Base-by-base conservation (phyloP, 2,113 vertebrate species). In the Corythaeola cristata region DNA sequence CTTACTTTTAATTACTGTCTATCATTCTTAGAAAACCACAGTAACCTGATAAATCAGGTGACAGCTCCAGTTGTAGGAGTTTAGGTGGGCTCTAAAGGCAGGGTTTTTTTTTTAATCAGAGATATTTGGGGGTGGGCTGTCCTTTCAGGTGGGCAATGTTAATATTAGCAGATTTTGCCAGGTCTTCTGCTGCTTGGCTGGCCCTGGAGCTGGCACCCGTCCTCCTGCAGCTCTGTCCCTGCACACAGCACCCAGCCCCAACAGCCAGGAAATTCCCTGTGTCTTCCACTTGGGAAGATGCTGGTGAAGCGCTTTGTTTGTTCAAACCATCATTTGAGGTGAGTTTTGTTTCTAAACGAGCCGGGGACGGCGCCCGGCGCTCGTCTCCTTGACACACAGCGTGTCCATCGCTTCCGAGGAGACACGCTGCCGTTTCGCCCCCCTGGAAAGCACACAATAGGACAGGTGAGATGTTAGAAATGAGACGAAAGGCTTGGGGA, bases 1-100 rank as follows among this genome's bases (percentile, higher is more conserved):
- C 98, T 99, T 98, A 98, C 98, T 99, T 99, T 99, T 99, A 99
- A 99, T 99, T 99, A 99, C 98, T 99, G 99, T 99, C 99, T 98
- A 99, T 99, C 99, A 99, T 98, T 99, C 98, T 98, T 79, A 90
- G 97, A 93, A 95, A 96, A 96, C 95, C 37, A 78, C 77, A 39
- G 96, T 90, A 97, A 93, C 97, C 97, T 96, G 96, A 98, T 97
- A 98, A 98, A 98, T 94, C 85, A 97, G 97, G 97, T 97, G 96
- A 94, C 93, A 95, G 94, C 80, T 96, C 77, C 5, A 21, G 85
- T 44, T 62, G 33, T 9, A 74, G 94, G 95, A 91, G 93, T 94
- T 92, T 41, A 81, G 92, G 88, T 18, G 39, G 82, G 92, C 60
- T 97, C 88, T 37, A 44, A 84, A 82, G 76, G 59, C 26, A 33